A percentile compares a stretch with the other conserved stretches of the same genome.
Conservation (phyloP, 2,113 vertebrate species). For the Jacana jacana region DNA sequence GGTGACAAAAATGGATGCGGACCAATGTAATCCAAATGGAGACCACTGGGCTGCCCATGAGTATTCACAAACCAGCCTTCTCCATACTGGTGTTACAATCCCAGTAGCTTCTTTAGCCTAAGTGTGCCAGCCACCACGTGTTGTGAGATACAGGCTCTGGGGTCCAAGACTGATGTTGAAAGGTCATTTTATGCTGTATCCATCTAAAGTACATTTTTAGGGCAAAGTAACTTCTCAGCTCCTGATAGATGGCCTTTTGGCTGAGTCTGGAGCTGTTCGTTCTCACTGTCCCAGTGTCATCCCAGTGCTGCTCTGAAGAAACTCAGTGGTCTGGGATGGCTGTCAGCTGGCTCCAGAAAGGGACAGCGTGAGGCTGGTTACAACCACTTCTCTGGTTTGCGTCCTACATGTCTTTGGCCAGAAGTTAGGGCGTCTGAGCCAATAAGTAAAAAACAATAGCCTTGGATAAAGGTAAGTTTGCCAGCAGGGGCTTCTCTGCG, state of each 20-base stretch:
- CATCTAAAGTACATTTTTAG: not conserved
- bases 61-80: not conserved
- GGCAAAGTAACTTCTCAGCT: not conserved
- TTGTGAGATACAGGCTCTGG: not conserved
- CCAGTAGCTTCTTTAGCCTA: not conserved
- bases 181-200: not conserved
- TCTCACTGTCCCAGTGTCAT: not conserved
- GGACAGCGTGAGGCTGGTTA: not conserved
- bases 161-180: not conserved
- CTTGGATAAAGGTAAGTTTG: not conserved
- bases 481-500: not conserved
- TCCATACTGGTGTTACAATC: not conserved
- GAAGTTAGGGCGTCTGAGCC: not conserved
- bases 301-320: not conserved
- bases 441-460: not conserved
- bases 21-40: not conserved
- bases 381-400: not conserved
- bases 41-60: not conserved
- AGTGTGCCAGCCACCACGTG: not conserved
- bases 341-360: not conserved
- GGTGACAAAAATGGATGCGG: not conserved
- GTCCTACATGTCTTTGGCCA: not conserved
- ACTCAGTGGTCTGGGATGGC: not conserved
- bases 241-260: not conserved
- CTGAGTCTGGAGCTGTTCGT: not conserved